Conservation (phyloP, 2,113 vertebrate species). For the Bucco capensis region DNA sequence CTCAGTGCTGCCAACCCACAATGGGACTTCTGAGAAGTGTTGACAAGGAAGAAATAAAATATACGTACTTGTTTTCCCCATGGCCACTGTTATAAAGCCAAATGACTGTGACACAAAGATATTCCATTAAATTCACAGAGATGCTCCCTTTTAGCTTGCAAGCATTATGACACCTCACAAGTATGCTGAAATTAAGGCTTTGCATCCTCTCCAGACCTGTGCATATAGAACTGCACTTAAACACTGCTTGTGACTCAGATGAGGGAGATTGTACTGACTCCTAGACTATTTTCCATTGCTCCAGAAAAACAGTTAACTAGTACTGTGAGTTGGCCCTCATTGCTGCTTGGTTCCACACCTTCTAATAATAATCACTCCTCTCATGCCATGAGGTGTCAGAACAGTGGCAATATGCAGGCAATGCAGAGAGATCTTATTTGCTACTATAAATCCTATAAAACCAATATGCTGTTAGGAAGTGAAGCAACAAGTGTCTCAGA, state of each 20-base stretch:
- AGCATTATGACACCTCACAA: not conserved
- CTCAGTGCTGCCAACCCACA: not conserved
- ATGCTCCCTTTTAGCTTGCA: not conserved
- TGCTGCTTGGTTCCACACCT: not conserved
- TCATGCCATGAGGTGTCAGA: not conserved
- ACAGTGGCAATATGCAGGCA: not conserved
- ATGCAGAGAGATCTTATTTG: not conserved
- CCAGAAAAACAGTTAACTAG: not conserved
- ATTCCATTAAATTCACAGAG: not conserved
- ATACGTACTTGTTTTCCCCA: not conserved
- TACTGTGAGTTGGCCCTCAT: not conserved
- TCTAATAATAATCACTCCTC: not conserved
- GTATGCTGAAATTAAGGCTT: not conserved
- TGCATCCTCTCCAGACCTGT: not conserved
- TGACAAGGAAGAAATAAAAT: not conserved
- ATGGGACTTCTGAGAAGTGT: not conserved
- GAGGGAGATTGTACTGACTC: not conserved
- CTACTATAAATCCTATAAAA: constrained; percentile 28
- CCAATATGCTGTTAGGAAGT: not conserved
- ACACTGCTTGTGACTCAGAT: not conserved
- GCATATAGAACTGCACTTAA: not conserved
- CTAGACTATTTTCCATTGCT: not conserved
- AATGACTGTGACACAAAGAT: not conserved
- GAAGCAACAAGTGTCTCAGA: not conserved
- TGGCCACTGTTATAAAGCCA: not conserved